phyloP scores from a whole-genome alignment of 2,113 vertebrate species.

The Neodon shergylaensis region DNA sequence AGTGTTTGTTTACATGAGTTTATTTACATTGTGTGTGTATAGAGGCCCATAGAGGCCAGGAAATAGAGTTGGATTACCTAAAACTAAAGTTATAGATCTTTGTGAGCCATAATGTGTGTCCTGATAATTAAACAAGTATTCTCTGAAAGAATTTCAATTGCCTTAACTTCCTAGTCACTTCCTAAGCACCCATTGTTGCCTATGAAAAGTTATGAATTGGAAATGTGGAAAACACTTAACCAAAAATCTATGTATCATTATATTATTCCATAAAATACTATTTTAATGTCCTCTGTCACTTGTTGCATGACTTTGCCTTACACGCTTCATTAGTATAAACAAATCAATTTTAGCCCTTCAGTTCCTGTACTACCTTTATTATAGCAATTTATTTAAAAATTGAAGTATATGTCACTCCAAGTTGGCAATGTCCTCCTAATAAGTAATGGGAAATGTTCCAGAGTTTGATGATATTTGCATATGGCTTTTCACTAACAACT shows the following conservation, averaged over 20 bases:
- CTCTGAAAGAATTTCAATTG: neutral
- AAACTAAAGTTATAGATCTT: neutral
- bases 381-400: constrained; percentile 10
- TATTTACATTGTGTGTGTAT: neutral
- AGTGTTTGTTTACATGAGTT: neutral
- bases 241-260: neutral
- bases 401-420: constrained; percentile 40
- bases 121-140: neutral
- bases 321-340: neutral
- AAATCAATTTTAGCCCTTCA: constrained; percentile 19
- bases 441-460: constrained; percentile 73
- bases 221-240: neutral
- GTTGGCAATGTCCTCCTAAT: constrained; percentile 71
- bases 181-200: neutral
- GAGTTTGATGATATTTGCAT: constrained; percentile 82
- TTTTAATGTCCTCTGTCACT: neutral
- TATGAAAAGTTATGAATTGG: neutral
- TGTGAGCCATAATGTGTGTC: neutral
- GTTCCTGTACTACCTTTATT: neutral
- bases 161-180: too few relatives aligned
- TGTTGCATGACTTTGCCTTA: neutral
- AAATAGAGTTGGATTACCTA: neutral
- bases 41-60: neutral
- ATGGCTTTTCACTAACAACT: constrained; percentile 83
- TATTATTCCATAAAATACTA: neutral